Conservation (phyloP, 2,888 invertebrate genomes). For the Choristoneura rosaceana region DNA sequence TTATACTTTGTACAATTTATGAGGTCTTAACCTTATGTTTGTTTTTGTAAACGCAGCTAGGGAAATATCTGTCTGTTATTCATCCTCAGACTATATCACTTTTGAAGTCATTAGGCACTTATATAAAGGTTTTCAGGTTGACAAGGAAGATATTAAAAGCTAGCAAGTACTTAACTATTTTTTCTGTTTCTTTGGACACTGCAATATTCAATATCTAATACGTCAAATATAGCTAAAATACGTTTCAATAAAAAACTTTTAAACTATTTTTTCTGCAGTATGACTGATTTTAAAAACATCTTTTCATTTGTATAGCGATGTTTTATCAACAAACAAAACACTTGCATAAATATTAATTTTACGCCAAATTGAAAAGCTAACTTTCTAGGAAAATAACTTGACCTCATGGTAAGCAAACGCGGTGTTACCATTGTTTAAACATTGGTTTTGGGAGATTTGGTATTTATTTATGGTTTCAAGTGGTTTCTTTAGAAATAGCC, state of each 20-base stretch:
- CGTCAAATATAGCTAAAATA: too few relatives aligned
- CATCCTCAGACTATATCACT: neutral
- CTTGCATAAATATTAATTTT: slow-evolving; percentile 37
- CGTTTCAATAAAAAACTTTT: too few relatives aligned
- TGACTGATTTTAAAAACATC: neutral
- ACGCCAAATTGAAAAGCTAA: slow-evolving; percentile 39
- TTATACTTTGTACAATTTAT: slow-evolving; percentile 35
- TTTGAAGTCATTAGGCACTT: neutral
- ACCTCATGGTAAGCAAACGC: neutral
- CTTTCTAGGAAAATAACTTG: slow-evolving; percentile 19
- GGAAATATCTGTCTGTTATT: neutral
- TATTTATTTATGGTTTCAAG: slow-evolving; percentile 41
- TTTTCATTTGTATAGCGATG: neutral
- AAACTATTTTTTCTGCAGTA: too few relatives aligned
- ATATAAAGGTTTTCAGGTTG: too few relatives aligned
- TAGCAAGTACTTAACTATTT: too few relatives aligned
- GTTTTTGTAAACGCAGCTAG: slow-evolving; percentile 21
- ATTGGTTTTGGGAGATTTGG: slow-evolving; percentile 37
- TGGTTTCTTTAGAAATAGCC: slow-evolving; percentile 41
- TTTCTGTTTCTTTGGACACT: too few relatives aligned
- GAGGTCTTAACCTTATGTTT: slow-evolving; percentile 19
- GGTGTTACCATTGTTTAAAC: slow-evolving; percentile 34
- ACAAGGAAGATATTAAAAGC: too few relatives aligned
- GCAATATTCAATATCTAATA: too few relatives aligned
- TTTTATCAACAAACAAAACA: slow-evolving; percentile 18